Base-by-base conservation (phyloP, 2,888 invertebrate genomes). In the Tetropium fuscum region DNA sequence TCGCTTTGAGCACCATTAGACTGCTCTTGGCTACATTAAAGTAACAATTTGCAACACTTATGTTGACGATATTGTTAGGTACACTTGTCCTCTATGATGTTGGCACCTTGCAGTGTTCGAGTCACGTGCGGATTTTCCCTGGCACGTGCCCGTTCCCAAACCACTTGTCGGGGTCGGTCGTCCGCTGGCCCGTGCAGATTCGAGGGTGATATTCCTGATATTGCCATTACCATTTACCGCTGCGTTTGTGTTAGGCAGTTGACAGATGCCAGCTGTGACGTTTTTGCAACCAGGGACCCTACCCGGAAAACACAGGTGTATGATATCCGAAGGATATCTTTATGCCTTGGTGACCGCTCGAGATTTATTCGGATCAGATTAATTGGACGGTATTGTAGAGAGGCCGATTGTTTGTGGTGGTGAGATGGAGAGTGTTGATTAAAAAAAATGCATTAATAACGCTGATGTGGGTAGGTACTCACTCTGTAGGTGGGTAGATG, bases 41-140 rank as follows among this genome's bases (percentile, higher is more conserved):
- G 60, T 57, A 53, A 57, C 60, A 64, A 64, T 60, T 64, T 55
- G 58, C 51, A 32, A 55, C 68, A 68, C 65, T 68, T 63, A 59
- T 54, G 48, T 30, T 40, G 32, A 16, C 56, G 45, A 59, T 61
- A 61, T 58, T 25, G 51, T 54, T 49, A n/a, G n/a, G n/a, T n/a
- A 53, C 68, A 68, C 68, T 66, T 68, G 68, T 45, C 51, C 18
- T 27, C 2, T 15, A 40, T 18, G 48, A 11, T 13, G 36, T 53
- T 40, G 66, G 66, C 75, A 76, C 75, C 77, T 76, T 76, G 73
- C 76, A 70, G 66, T 64, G 66, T 58, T 61, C 61, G 68, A 59
- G 65, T 65, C 82, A 82, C 80, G 80, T 81, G 81, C 59, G 66
- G 48, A 56, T 51, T 71, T 81, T 82, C 81, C 81, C 81, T 74